Percentiles rank a stretch among this genome's conserved stretches.
These are phyloP conservation scores for Latheticus oryzae DNA, from an alignment of 2,888 invertebrate genomes.

Conservation along the genomic window DNA sequence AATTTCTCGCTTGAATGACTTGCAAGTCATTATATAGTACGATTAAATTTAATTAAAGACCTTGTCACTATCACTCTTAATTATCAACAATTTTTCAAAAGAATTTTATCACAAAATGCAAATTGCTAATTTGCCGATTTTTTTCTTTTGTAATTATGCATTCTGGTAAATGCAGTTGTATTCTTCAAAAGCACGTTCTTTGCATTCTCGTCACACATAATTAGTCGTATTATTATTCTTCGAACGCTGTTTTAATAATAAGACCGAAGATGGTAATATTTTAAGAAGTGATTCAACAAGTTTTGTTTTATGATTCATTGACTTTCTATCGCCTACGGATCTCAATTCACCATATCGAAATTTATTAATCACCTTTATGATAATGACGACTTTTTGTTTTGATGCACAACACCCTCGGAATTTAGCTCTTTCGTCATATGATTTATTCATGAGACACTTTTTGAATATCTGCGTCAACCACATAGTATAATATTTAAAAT, in stretches of 20 bases:
- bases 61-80: too few relatives aligned
- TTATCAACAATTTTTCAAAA: too few relatives aligned
- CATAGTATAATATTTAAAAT: not conserved
- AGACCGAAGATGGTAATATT: slow-evolving; percentile 21
- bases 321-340: slow-evolving; percentile 20
- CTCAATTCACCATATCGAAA: slow-evolving; percentile 13
- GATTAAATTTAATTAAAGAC: too few relatives aligned
- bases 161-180: too few relatives aligned
- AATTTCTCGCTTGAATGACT: too few relatives aligned
- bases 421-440: too few relatives aligned
- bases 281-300: slow-evolving; percentile 5
- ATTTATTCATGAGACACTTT: too few relatives aligned
- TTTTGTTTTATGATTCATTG: slow-evolving; percentile 17
- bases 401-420: slow-evolving; percentile 1
- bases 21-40: too few relatives aligned
- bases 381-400: slow-evolving; percentile 5
- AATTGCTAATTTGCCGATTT: too few relatives aligned
- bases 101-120: too few relatives aligned
- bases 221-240: slow-evolving; percentile 5
- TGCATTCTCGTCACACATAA: not conserved
- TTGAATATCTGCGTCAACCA: not conserved
- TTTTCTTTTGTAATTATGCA: too few relatives aligned
- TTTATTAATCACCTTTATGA: slow-evolving; percentile 18
- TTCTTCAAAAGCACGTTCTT: too few relatives aligned
- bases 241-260: slow-evolving; percentile 11